Conservation (phyloP, 2,888 invertebrate genomes). For the Drosophila melanosoma region DNA sequence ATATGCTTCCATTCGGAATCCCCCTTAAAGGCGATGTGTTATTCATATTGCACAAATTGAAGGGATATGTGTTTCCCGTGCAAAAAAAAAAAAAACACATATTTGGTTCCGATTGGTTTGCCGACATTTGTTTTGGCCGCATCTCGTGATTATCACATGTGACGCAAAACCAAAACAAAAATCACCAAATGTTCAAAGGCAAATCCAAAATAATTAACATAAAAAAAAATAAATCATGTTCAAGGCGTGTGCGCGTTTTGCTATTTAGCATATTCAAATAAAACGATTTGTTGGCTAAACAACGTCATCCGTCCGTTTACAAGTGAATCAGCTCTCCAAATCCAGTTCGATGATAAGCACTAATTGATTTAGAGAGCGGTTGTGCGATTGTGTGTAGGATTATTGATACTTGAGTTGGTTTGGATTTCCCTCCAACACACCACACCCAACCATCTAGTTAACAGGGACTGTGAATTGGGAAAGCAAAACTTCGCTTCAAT, state of each 20-base stretch:
- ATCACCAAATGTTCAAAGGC: constrained; percentile 26
- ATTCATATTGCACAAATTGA: background rate
- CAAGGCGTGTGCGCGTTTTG: constrained; percentile 46
- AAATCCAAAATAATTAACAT: constrained; percentile 28
- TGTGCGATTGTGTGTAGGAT: constrained; percentile 9
- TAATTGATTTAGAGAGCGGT: constrained; percentile 31
- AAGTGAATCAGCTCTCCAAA: constrained; percentile 49
- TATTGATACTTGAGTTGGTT: background rate
- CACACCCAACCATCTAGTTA: background rate
- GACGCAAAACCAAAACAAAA: constrained; percentile 53
- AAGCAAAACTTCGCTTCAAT: constrained; percentile 64
- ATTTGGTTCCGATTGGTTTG: constrained; percentile 23
- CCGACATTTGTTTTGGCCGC: background rate
- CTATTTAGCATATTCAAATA: constrained; percentile 77
- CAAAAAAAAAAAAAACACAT: constrained; percentile 20
- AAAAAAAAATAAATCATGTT: constrained; percentile 25
- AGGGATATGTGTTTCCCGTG: constrained; percentile 43
- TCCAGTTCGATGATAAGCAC: constrained; percentile 43
- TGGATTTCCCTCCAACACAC: constrained; percentile 4
- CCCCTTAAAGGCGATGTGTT: background rate
- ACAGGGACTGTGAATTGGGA: constrained; percentile 59
- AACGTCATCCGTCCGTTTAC: constrained; percentile 55
- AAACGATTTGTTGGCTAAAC: constrained; percentile 51
- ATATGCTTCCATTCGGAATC: constrained; percentile 7
- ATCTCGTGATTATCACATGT: constrained; percentile 58